Conservation (phyloP, 2,113 vertebrate species). For the Galeopterus variegatus region DNA sequence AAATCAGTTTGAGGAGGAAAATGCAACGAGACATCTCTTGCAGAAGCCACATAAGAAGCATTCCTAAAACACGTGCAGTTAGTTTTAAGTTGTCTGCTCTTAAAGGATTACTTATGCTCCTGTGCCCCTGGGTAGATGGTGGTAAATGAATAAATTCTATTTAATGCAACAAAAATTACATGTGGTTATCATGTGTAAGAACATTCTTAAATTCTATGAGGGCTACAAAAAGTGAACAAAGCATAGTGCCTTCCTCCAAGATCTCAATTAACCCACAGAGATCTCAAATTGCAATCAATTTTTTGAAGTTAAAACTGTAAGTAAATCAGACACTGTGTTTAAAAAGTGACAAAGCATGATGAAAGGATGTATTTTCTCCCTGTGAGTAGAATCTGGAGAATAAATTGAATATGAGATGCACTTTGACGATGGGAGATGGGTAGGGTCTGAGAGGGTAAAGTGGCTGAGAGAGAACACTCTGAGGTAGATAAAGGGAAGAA, state of each 20-base stretch:
- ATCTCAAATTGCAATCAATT: background rate
- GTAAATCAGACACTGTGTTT: background rate
- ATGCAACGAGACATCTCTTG: constrained; percentile 36
- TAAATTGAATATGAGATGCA: background rate
- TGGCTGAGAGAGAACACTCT: background rate
- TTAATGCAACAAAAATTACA: constrained; percentile 16
- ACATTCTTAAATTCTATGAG: background rate
- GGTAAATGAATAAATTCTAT: constrained; percentile 36
- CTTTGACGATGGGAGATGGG: background rate
- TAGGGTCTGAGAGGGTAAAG: background rate
- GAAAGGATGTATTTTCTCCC: background rate
- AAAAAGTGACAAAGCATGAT: background rate
- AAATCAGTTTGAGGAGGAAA: constrained; percentile 25
- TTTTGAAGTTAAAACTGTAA: background rate
- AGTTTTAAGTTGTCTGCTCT: background rate
- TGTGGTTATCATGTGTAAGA: background rate
- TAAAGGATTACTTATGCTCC: constrained; percentile 56
- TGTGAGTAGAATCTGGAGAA: background rate
- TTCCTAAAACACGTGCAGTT: constrained; percentile 46
- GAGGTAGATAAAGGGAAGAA: background rate
- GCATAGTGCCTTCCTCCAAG: background rate
- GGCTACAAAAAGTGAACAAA: background rate
- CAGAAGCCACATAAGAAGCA: constrained; percentile 53
- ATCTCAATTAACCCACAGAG: background rate
- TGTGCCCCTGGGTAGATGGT: background rate